Percentiles rank a stretch among this genome's conserved stretches.
These are phyloP conservation scores for Camponotus floridanus DNA, from an alignment of 1,140 invertebrate genomes.

Conservation along the genomic window DNA sequence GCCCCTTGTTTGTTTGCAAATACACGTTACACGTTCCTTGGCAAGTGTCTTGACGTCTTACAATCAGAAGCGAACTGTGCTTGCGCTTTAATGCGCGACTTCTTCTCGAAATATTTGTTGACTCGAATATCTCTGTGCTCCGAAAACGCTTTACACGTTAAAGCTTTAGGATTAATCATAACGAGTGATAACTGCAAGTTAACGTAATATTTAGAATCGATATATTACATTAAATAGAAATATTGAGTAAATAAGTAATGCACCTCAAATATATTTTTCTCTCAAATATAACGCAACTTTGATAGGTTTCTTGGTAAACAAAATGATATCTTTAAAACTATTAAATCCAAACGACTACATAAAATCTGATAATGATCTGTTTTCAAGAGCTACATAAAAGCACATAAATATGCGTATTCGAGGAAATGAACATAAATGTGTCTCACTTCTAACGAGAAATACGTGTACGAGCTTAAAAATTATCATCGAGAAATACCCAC, in stretches of 20 bases:
- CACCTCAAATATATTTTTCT: not conserved
- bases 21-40: constrained; percentile 54
- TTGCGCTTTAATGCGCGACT: constrained; percentile 55
- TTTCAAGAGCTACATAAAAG: not conserved
- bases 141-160: not conserved
- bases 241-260: not conserved
- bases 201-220: not conserved
- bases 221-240: not conserved
- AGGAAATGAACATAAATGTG: not conserved
- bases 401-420: not conserved
- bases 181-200: not conserved
- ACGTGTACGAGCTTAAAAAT: not conserved
- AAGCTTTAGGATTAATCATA: not conserved
- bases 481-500: not conserved
- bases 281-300: not conserved
- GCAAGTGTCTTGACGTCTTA: constrained; percentile 67
- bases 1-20: constrained; percentile 59
- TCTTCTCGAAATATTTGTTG: constrained; percentile 28
- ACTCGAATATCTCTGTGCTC: not conserved
- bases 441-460: not conserved
- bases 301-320: not conserved
- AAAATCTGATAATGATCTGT: not conserved
- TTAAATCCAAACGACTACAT: constrained; percentile 20
- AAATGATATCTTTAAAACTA: not conserved
- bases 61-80: constrained; percentile 51